A percentile compares a stretch with the other conserved stretches of the same genome.
These are phyloP conservation scores for Toxotes chatareus DNA, from an alignment of 2,113 vertebrate species.

Conservation along the genomic window DNA sequence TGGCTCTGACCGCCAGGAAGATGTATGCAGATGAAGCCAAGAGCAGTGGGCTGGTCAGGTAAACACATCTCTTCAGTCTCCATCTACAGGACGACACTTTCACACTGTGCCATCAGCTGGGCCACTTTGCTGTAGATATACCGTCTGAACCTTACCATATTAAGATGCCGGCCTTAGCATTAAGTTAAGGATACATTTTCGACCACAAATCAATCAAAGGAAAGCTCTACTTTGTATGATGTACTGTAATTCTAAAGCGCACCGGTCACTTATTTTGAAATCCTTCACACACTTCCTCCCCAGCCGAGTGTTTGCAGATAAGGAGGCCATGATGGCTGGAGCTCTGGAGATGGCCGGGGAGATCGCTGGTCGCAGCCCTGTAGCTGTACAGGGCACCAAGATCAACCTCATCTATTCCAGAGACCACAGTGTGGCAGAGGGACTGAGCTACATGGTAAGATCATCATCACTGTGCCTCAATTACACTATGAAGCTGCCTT, in stretches of 20 bases:
- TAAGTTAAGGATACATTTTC: too few species aligned
- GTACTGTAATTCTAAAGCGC: too few species aligned
- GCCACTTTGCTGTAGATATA: too few species aligned
- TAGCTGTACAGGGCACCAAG: slow-evolving; percentile 92
- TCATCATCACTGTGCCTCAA: background rate
- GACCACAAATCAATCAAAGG: too few species aligned
- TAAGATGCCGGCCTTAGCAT: too few species aligned
- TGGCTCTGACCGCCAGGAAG: slow-evolving; percentile 90
- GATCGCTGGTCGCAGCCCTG: slow-evolving; percentile 89
- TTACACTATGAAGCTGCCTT: background rate
- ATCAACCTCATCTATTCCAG: slow-evolving; percentile 90
- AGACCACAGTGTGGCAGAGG: slow-evolving; percentile 86
- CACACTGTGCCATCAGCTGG: too few species aligned
- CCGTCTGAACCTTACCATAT: too few species aligned
- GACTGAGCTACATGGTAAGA: slow-evolving; percentile 85
- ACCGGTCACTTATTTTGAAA: too few species aligned
- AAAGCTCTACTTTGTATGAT: too few species aligned
- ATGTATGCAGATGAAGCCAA: slow-evolving; percentile 91
- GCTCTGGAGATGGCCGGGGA: slow-evolving; percentile 87
- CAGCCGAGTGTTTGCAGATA: slow-evolving; percentile 90
- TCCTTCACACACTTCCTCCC: background rate
- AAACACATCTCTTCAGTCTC: background rate
- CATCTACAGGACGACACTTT: background rate
- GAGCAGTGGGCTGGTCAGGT: slow-evolving; percentile 91
- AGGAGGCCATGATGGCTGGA: slow-evolving; percentile 83